Conservation (phyloP, 2,888 invertebrate genomes). For the Dolichopus griseipennis region DNA sequence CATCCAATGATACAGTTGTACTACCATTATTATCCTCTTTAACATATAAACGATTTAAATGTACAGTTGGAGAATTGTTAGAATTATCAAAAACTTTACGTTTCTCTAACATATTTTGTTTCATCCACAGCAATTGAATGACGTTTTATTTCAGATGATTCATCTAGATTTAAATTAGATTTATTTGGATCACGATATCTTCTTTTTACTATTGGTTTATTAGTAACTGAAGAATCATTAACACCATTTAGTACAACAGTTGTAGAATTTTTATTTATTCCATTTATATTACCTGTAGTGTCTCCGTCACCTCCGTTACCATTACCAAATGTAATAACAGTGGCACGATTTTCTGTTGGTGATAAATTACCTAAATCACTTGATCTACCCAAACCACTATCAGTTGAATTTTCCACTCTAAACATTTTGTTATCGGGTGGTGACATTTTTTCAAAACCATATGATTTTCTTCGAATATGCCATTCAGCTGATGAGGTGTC, state of each 20-base stretch:
- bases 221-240: neutral
- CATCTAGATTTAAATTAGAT: conserved; percentile 17
- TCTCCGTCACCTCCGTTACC: conserved; percentile 21
- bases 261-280: conserved; percentile 7
- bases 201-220: conserved; percentile 21
- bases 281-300: conserved; percentile 9
- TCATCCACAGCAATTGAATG: conserved; percentile 54
- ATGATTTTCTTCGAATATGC: conserved; percentile 67
- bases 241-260: conserved; percentile 11
- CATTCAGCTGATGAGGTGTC: conserved; percentile 50
- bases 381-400: conserved; percentile 67
- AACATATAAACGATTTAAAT: conserved; percentile 33
- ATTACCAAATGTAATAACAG: conserved; percentile 38
- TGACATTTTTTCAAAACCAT: conserved; percentile 59
- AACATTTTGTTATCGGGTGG: conserved; percentile 37
- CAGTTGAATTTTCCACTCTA: conserved; percentile 65
- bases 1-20: neutral
- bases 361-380: conserved; percentile 53
- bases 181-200: conserved; percentile 22
- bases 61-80: conserved; percentile 29
- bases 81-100: conserved; percentile 31
- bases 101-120: conserved; percentile 44
- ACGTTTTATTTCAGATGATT: conserved; percentile 37
- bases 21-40: conserved; percentile 15
- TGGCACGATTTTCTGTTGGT: conserved; percentile 31